Evolutionary conservation across 2,113 vertebrate genomes (phyloP), one percentile per base, ranked within the genome.

Genomic region (Thunnus thynnus): DNA sequence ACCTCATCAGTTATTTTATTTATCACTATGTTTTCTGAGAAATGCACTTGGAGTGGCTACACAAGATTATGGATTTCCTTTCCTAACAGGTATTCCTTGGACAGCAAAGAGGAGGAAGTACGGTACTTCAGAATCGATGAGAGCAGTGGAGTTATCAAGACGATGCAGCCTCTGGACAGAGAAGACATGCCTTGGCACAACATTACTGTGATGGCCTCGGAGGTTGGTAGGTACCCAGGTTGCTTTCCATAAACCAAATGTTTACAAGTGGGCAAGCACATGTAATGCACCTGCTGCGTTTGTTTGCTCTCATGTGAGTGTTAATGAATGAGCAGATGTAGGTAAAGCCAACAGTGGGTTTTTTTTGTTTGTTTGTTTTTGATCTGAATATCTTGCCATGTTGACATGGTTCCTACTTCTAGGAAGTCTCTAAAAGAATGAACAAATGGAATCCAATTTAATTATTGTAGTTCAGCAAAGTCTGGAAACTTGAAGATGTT

Each of bases 121-220:
- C 86, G 80, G 18, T 95, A 94, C 94, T 99, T 99, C 93, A 95
- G 94, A 52, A 96, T 99, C 50, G 96, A 99, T 56, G 89, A 95
- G 70, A 95, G 90, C 85, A 97, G 94, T 62, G 98, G 98, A 41
- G 95, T 95, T 3, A 96, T 99, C 84, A 96, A 95, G 77, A 99
- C 98, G 3, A 94, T 94, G 44, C 96, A 94, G 79, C 90, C 92
- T 82, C 95, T 99, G 89, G 98, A 99, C 93, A 96, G 98, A 83
- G 98, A 99, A 72, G 96, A 96, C 63, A 94, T 90, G 27, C 91
- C 96, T 1, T 98, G 97, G 98, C 97, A 97, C 87, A 99, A 99
- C 90, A 97, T 99, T 89, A 99, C 97, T 58, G 97, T 98, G 78
- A 92, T 95, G 93, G 97, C 97, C 89, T 96, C 97, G 90, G 98